Evolutionary conservation across 2,888 invertebrate species (phyloP), one percentile per base, ranked within the genome.

Genomic region (Polyploca ridens): DNA sequence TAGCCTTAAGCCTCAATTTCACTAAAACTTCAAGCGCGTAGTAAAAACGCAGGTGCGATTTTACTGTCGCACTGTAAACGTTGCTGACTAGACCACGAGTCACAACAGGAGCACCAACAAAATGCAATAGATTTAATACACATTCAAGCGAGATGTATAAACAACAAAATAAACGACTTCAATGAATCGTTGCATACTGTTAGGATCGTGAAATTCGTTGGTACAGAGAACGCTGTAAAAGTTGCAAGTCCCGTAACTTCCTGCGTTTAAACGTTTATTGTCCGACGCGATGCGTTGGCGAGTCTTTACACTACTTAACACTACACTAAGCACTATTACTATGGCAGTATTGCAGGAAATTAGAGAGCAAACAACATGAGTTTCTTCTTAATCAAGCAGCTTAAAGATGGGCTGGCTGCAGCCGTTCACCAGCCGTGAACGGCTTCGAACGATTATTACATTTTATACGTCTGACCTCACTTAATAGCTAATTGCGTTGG

Each of bases 321-420:
- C 83, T 87, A 90, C 74, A 77, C 79, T 86, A 85, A 86, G 77
- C 67, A 79, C 80, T 88, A 88, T 63, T 74, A 79, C 77, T 86
- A 90, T 90, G 90, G 89, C 90, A 90, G 90, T 90, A 84, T 79
- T 85, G 89, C 87, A 87, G 87, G 88, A 90, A 89, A 89, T 88
- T 84, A 88, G 87, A 88, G 86, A 89, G 89, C 88, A 82, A 73
- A 85, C 84, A 85, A 90, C 86, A 85, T 83, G 84, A 87, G 87
- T 86, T 86, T 84, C 83, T 78, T 78, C 73, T 67, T 71, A 70
- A 89, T 89, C 89, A 90, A 91, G 89, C 91, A 91, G 90, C 90
- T 89, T 85, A 75, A 61, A 67, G 75, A 75, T 81, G 75, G 81
- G 79, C 78, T 68, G 77, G 82, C 85, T 85, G 85, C 84, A 73